Conservation (phyloP, 2,888 invertebrate genomes). For the Drosophila basisetae region DNA sequence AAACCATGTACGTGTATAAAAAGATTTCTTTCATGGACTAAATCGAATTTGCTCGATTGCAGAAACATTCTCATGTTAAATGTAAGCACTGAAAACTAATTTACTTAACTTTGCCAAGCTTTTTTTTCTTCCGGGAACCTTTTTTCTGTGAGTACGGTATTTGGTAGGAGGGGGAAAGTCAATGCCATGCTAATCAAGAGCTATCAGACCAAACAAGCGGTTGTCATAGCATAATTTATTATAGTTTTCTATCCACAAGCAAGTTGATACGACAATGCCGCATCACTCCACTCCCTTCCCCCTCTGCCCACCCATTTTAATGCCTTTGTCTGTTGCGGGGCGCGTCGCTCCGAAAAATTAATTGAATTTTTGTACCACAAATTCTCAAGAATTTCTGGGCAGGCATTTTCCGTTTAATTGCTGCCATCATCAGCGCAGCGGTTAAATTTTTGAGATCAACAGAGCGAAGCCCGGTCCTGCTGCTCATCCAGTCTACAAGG, state of each 20-base stretch:
- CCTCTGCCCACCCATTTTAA: background rate
- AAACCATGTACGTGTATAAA: constrained; percentile 29
- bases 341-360: constrained; percentile 67
- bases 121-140: background rate
- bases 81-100: constrained; percentile 36
- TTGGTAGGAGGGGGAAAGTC: constrained; percentile 16
- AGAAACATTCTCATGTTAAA: constrained; percentile 24
- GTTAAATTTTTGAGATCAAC: constrained; percentile 66
- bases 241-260: constrained; percentile 74
- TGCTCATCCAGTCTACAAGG: background rate
- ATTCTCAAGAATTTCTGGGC: constrained; percentile 71
- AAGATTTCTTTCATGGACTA: constrained; percentile 34
- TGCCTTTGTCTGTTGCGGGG: constrained; percentile 40
- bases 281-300: constrained; percentile 4
- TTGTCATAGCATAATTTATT: constrained; percentile 77
- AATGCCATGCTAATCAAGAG: constrained; percentile 56
- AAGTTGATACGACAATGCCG: constrained; percentile 60
- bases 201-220: constrained; percentile 42
- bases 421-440: constrained; percentile 77
- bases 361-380: constrained; percentile 80
- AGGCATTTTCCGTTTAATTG: constrained; percentile 76
- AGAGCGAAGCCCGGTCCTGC: background rate
- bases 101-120: constrained; percentile 48
- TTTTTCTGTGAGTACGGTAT: constrained; percentile 1
- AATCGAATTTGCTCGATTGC: constrained; percentile 42